Conservation (phyloP, 2,113 vertebrate genomes). For the Xenotilapia flavipinnis region DNA sequence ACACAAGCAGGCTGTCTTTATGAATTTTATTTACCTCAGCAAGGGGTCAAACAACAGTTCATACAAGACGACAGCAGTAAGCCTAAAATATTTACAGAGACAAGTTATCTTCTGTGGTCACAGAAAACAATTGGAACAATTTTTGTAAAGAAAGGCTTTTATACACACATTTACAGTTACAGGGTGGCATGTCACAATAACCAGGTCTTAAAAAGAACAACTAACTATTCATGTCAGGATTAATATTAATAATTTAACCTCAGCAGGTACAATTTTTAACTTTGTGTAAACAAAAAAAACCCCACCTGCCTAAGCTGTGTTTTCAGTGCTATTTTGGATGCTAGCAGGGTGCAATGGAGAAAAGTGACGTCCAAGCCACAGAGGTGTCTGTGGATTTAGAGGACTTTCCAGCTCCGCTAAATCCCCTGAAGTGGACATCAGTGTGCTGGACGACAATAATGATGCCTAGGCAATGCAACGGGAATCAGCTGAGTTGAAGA, state of each 20-base stretch:
- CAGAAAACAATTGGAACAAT: neutral
- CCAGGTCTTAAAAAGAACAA: neutral
- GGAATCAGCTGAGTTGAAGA: neutral
- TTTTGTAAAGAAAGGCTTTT: neutral
- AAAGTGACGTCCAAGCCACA: neutral
- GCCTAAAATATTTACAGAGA: neutral
- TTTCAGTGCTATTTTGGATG: neutral
- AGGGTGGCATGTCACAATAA: neutral
- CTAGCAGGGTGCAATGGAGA: neutral
- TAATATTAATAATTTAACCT: neutral
- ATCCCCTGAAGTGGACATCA: neutral
- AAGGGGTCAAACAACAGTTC: neutral
- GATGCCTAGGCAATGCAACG: neutral
- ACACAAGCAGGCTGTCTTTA: neutral
- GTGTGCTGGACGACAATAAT: neutral
- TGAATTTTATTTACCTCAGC: neutral
- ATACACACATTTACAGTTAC: neutral
- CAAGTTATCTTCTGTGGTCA: neutral
- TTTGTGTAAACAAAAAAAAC: neutral
- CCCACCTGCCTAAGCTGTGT: neutral
- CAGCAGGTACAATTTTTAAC: neutral
- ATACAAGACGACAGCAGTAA: neutral
- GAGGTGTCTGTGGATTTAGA: neutral
- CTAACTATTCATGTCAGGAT: neutral
- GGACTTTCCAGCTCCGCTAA: neutral